A percentile compares a stretch with the other conserved stretches of the same genome.
Conservation (phyloP, 2,113 vertebrate species). For the Malaclemys terrapin region DNA sequence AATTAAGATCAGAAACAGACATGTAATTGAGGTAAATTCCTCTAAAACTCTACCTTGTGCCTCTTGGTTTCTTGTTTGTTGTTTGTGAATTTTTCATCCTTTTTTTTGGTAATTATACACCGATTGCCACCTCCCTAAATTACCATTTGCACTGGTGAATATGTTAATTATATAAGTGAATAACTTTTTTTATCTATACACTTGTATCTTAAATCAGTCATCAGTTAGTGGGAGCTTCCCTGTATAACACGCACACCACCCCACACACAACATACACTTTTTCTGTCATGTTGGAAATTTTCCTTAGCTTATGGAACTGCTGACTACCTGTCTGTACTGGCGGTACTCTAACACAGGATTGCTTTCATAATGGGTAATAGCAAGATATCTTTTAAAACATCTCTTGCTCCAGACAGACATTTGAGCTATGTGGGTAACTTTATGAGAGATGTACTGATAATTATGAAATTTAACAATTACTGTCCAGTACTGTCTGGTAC, state of each 20-base stretch:
- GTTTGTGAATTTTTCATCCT: not conserved
- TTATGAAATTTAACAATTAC: slow-evolving; percentile 31
- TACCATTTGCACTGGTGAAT: not conserved
- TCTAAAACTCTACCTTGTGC: not conserved
- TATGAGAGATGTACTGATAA: slow-evolving; percentile 17
- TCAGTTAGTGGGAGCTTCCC: not conserved
- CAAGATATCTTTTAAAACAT: slow-evolving; percentile 8
- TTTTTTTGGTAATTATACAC: not conserved
- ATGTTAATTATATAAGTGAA: not conserved
- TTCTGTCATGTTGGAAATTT: not conserved
- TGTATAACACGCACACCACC: not conserved
- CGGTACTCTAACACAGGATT: slow-evolving; percentile 9
- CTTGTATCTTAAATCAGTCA: not conserved
- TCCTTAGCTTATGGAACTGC: not conserved
- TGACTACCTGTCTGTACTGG: slow-evolving; percentile 21
- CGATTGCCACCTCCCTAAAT: not conserved
- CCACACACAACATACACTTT: not conserved
- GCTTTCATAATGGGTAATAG: slow-evolving; percentile 20
- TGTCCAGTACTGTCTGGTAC: not conserved
- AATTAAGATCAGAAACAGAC: not conserved
- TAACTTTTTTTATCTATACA: not conserved
- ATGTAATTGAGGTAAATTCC: not conserved
- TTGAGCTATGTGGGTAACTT: not conserved
- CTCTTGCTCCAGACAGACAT: slow-evolving; percentile 2
- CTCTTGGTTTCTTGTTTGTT: not conserved